phyloP scores from a whole-genome alignment of 2,113 vertebrate species.

The Laterallus jamaicensis region DNA sequence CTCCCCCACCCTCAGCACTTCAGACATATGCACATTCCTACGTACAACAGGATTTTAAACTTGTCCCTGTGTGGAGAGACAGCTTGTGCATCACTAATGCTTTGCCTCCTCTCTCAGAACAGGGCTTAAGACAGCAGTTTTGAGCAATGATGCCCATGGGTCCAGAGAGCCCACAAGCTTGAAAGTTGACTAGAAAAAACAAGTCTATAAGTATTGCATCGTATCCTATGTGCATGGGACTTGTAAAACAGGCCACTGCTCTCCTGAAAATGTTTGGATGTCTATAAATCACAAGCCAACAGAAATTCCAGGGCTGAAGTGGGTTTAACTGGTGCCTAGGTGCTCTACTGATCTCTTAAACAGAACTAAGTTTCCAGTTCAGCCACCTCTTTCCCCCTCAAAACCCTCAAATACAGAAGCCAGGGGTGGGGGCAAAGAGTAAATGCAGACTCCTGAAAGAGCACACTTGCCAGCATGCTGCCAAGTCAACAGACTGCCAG shows the following conservation, averaged over 20 bases:
- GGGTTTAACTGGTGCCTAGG: neutral
- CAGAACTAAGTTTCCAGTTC: neutral
- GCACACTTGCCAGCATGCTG: neutral
- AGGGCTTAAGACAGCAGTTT: neutral
- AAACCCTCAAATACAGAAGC: neutral
- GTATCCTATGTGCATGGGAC: neutral
- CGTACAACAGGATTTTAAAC: neutral
- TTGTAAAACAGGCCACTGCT: neutral
- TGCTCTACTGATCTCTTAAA: neutral
- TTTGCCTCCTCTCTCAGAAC: neutral
- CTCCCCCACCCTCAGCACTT: neutral
- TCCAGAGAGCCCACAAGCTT: neutral
- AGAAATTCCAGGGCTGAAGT: neutral
- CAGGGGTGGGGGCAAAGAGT: neutral
- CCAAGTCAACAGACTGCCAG: neutral
- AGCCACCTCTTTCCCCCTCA: neutral
- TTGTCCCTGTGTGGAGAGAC: neutral
- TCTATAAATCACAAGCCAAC: neutral
- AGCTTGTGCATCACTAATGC: neutral
- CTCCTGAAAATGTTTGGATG: neutral
- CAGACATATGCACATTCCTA: neutral
- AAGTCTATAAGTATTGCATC: neutral
- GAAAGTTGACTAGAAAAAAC: neutral
- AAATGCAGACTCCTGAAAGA: neutral
- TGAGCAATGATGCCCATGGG: neutral